phyloP scores from a whole-genome alignment of 2,888 invertebrate genomes.

The Polydesmus complanatus region DNA sequence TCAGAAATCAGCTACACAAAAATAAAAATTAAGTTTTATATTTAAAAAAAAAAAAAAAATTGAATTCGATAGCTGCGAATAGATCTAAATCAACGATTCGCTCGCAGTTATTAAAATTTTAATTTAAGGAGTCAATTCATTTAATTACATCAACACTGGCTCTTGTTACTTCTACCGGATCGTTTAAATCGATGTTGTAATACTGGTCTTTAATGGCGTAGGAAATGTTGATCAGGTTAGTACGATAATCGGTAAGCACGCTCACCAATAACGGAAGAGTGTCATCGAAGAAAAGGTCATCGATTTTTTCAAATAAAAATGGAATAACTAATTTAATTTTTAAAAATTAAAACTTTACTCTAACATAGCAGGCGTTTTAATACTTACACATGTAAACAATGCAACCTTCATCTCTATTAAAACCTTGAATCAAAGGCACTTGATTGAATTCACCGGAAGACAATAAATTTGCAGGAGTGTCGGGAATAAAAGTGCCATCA shows the following conservation, averaged over 20 bases:
- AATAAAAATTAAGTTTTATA: not conserved
- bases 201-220: conserved; percentile 13
- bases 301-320: conserved; percentile 4
- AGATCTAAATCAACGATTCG: too few species aligned
- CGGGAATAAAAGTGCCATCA: not conserved
- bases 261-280: not conserved
- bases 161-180: conserved; percentile 1
- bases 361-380: too few species aligned
- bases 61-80: too few species aligned
- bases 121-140: not conserved
- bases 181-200: not conserved
- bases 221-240: conserved; percentile 10
- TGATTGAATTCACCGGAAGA: not conserved
- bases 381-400: conserved; percentile 1
- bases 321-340: not conserved
- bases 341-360: not conserved
- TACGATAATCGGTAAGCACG: not conserved
- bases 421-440: not conserved
- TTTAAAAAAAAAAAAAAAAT: too few species aligned
- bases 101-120: not conserved
- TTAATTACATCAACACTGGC: not conserved
- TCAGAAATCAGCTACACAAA: not conserved
- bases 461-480: not conserved
- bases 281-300: conserved; percentile 6
- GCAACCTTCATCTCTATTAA: not conserved